phyloP scores from a whole-genome alignment of 2,797 vertebrate genomes.

The Allobates femoralis region DNA sequence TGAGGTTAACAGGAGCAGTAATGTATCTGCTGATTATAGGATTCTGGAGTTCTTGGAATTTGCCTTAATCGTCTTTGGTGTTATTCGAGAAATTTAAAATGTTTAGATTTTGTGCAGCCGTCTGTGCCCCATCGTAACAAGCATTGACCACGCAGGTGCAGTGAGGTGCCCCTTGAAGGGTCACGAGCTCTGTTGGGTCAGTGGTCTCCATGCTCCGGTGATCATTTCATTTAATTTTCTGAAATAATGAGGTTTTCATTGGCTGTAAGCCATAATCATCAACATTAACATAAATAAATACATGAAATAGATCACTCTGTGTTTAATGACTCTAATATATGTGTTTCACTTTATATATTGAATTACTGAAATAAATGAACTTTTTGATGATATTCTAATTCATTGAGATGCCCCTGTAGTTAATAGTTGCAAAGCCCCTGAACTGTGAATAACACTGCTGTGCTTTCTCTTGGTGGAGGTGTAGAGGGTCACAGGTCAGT shows the following conservation, averaged over 20 bases:
- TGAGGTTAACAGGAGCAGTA: background rate
- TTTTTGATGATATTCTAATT: too few relatives aligned
- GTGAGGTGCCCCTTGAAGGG: background rate
- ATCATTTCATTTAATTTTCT: too few relatives aligned
- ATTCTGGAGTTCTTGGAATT: background rate
- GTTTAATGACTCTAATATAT: too few relatives aligned
- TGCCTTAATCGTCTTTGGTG: background rate
- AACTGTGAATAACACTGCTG: background rate
- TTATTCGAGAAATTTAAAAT: constrained; percentile 10
- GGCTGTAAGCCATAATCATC: too few relatives aligned
- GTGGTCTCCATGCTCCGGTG: background rate
- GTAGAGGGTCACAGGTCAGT: too few relatives aligned
- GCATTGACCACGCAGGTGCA: constrained; percentile 3
- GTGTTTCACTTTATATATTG: too few relatives aligned
- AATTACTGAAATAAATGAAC: too few relatives aligned
- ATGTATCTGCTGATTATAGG: background rate
- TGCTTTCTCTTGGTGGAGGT: background rate
- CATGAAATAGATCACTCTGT: too few relatives aligned
- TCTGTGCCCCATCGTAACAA: background rate
- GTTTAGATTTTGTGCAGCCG: constrained; percentile 38
- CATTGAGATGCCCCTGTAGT: too few relatives aligned
- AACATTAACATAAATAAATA: too few relatives aligned
- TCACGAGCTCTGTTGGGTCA: background rate
- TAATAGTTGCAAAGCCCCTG: background rate
- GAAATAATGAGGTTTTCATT: too few relatives aligned